Conservation (phyloP, 1,140 invertebrate species). For the Brachionus angularis region DNA sequence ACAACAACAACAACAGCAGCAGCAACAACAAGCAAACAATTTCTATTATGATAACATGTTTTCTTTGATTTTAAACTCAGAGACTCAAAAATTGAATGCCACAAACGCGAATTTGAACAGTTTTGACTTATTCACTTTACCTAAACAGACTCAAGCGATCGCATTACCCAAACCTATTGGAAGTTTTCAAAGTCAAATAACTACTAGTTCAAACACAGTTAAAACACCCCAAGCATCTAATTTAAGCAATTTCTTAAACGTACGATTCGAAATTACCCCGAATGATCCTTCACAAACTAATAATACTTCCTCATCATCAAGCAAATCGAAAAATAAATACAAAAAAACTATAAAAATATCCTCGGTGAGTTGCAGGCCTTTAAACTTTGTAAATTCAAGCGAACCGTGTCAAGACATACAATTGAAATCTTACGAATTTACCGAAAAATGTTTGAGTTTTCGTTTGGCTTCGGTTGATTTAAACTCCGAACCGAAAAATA, state of each 20-base stretch:
- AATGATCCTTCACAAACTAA: neutral
- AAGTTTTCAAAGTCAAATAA: conserved; percentile 1
- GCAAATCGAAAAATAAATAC: conserved; percentile 30
- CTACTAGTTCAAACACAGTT: neutral
- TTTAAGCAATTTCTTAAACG: conserved; percentile 35
- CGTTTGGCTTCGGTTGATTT: conserved; percentile 24
- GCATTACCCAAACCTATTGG: conserved; percentile 8
- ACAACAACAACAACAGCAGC: too few relatives aligned
- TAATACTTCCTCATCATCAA: neutral
- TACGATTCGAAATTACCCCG: conserved; percentile 31
- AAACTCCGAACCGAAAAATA: neutral
- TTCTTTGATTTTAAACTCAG: conserved; percentile 21
- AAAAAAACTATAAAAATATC: conserved; percentile 40
- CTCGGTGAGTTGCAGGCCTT: conserved; percentile 23
- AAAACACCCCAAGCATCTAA: conserved; percentile 12
- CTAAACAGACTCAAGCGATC: neutral
- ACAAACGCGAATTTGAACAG: conserved; percentile 7
- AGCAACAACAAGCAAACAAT: too few relatives aligned
- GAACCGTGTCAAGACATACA: conserved; percentile 18
- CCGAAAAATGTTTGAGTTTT: conserved; percentile 43
- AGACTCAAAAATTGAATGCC: conserved; percentile 12
- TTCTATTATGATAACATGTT: conserved; percentile 34
- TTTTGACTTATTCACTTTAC: conserved; percentile 21
- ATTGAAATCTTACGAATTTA: conserved; percentile 36
- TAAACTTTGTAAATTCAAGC: conserved; percentile 10